Evolutionary conservation across 92 coral and sea anemone genomes (phyloP).

Genomic region (Epizoanthus ramosus): DNA sequence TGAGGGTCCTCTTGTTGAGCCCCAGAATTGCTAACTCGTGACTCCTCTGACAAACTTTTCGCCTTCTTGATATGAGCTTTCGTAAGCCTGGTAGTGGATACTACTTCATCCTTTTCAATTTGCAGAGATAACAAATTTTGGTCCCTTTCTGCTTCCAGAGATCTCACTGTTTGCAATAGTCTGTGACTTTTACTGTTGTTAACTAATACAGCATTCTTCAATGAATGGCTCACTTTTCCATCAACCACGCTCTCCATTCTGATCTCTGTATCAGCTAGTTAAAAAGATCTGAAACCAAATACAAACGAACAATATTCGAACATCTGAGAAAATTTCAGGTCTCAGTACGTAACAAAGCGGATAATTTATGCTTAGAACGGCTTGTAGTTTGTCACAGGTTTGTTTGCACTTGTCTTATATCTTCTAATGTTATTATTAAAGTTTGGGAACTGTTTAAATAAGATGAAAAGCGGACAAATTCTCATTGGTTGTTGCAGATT

Average conservation of each 20-base stretch:
- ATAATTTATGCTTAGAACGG: slow-evolving; percentile 3
- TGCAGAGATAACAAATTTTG: slow-evolving; percentile 68
- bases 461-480: background rate
- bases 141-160: slow-evolving; percentile 77
- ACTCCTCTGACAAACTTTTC: slow-evolving; percentile 11
- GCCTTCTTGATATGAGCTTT: slow-evolving; percentile 35
- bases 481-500: slow-evolving; percentile 28
- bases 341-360: background rate
- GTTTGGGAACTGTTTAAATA: slow-evolving; percentile 23
- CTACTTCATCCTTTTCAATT: slow-evolving; percentile 65
- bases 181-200: slow-evolving; percentile 58
- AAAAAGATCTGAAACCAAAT: background rate
- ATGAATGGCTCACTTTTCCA: slow-evolving; percentile 60
- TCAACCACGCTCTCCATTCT: slow-evolving; percentile 63
- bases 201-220: slow-evolving; percentile 66
- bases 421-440: slow-evolving; percentile 8
- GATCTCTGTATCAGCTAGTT: background rate
- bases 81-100: slow-evolving; percentile 36
- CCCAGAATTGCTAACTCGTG: background rate
- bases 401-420: slow-evolving; percentile 19
- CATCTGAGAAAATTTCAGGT: slow-evolving; percentile 4
- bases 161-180: slow-evolving; percentile 60
- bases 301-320: background rate
- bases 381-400: slow-evolving; percentile 2
- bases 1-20: background rate